Evolutionary conservation across 2,797 vertebrate species (phyloP).

Genomic region (Enteromius unitaeniatus): DNA sequence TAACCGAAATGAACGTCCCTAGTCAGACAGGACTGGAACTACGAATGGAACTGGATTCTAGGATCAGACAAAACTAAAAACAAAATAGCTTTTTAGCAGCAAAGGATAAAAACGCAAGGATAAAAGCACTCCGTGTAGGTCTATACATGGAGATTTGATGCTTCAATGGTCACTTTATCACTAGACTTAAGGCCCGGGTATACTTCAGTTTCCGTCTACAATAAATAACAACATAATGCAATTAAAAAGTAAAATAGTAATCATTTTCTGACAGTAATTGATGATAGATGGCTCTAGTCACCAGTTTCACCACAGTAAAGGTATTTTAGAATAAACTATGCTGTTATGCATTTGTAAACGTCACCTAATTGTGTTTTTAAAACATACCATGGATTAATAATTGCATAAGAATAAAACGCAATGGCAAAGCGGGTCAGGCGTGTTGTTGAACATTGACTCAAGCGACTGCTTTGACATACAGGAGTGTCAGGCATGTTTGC

Average conservation of each 20-base stretch:
- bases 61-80: no score
- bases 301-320: no score
- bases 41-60: no score
- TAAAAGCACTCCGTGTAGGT: no score
- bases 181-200: no score
- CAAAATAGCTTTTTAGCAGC: no score
- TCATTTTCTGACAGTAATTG: not conserved
- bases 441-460: conserved; percentile 65
- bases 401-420: not conserved
- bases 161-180: no score
- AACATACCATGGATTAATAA: not conserved
- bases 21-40: no score
- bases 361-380: not conserved
- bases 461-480: conserved; percentile 23
- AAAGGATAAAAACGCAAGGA: no score
- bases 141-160: no score
- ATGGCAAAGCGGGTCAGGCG: conserved; percentile 26
- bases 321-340: not conserved
- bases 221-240: not conserved
- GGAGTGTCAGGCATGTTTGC: conserved; percentile 64
- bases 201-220: no score
- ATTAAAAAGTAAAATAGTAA: not conserved
- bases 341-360: not conserved
- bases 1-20: no score
- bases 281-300: not conserved